phyloP scores from a whole-genome alignment of 2,113 vertebrate species.

The Uria lomvia region DNA sequence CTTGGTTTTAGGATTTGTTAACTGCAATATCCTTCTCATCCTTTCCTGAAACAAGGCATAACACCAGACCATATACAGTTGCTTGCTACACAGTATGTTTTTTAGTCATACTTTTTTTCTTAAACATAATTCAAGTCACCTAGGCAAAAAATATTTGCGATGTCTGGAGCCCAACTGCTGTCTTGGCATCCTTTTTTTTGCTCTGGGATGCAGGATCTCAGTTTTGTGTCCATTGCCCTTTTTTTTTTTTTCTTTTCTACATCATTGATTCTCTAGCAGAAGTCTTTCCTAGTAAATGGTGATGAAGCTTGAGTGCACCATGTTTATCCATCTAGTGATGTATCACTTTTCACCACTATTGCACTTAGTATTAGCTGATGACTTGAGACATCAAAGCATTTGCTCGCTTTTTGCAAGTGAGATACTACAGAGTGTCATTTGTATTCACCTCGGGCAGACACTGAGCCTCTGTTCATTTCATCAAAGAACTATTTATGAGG shows the following conservation, averaged over 20 bases:
- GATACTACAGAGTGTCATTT: conserved; percentile 53
- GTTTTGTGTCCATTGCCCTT: not conserved
- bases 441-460: conserved; percentile 72
- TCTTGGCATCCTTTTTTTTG: not conserved
- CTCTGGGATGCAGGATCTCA: not conserved
- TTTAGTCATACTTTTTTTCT: not conserved
- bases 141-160: not conserved
- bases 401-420: not conserved
- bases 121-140: not conserved
- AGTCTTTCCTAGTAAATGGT: not conserved
- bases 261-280: not conserved
- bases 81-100: not conserved
- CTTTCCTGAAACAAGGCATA: not conserved
- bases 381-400: conserved; percentile 1
- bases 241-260: not conserved
- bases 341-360: not conserved
- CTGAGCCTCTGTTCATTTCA: conserved; percentile 74
- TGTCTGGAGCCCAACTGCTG: not conserved
- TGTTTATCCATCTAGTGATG: not conserved
- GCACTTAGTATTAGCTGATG: not conserved
- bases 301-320: not conserved
- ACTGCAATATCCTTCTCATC: not conserved
- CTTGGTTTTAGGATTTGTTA: not conserved
- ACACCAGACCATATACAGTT: not conserved
- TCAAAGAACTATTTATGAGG: conserved; percentile 82